Evolutionary conservation across 2,888 invertebrate species (phyloP).

Genomic region (Drosophila percnosoma): DNA sequence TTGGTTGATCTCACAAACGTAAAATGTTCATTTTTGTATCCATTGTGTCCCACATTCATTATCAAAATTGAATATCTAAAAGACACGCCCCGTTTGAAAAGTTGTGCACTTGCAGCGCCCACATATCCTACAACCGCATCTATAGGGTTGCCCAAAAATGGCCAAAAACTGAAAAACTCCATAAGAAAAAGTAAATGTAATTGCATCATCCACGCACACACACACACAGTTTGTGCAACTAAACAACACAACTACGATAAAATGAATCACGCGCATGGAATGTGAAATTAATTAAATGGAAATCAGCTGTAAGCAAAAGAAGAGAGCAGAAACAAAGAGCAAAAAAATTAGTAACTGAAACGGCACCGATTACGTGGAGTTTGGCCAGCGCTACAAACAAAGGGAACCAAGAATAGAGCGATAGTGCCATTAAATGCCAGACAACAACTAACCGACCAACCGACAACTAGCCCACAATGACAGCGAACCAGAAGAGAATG

Average conservation of each 20-base stretch:
- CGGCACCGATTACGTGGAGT: slow-evolving; percentile 27
- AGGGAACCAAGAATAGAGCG: slow-evolving; percentile 9
- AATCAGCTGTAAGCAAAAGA: slow-evolving; percentile 55
- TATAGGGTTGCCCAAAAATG: slow-evolving; percentile 9
- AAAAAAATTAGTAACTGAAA: slow-evolving; percentile 7
- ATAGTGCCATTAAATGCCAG: slow-evolving; percentile 25
- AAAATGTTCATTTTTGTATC: neutral
- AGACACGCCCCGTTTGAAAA: neutral
- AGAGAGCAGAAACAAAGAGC: neutral
- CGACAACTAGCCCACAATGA: neutral
- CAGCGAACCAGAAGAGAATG: slow-evolving; percentile 1
- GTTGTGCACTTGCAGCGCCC: slow-evolving; percentile 6
- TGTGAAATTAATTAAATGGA: slow-evolving; percentile 71
- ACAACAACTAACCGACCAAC: slow-evolving; percentile 4
- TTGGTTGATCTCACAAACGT: neutral
- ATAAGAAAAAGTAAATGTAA: slow-evolving; percentile 8
- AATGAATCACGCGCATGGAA: slow-evolving; percentile 61
- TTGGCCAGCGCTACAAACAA: slow-evolving; percentile 8
- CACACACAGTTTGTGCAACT: slow-evolving; percentile 5
- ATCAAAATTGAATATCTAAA: neutral
- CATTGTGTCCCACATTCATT: neutral
- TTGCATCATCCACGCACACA: slow-evolving; percentile 4
- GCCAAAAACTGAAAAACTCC: slow-evolving; percentile 2
- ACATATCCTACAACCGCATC: slow-evolving; percentile 8
- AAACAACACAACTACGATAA: slow-evolving; percentile 24